Evolutionary conservation across 2,888 invertebrate species (phyloP), one percentile per base, ranked within the genome.

Genomic region (Agrilus mali): DNA sequence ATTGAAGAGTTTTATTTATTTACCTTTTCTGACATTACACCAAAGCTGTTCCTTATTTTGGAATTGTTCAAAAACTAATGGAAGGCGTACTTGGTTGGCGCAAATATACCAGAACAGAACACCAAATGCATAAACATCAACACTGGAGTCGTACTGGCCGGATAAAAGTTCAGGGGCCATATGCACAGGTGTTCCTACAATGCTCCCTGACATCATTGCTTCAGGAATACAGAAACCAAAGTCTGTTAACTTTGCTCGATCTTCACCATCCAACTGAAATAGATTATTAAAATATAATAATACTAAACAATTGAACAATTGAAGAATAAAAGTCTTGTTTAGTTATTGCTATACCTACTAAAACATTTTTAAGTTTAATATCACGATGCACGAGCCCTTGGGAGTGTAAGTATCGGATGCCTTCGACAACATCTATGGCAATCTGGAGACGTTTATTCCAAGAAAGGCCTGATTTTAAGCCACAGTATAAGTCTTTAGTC

Each of bases 61-160:
- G 61, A 86, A 89, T 50, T 80, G 77, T 60, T 89, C 88, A 61
- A 88, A 90, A 5, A 80, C 78, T 36, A 75, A 74, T 0, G 90
- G 90, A 45, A 90, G 70, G 50, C 75, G 75, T 0, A 87, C 81
- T 58, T 82, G 80, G 0, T 88, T 88, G 0, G 89, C 84, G 62
- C 89, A 90, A 42, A 89, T 75, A 56, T 89, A 90, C 90, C 90
- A 90, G 66, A 90, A 88, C 34, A 90, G 68, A 46, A 92, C 84
- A 5, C 89, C 90, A 61, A 92, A 90, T 1, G 90, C 90, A 60
- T 90, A 92, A 0, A 90, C 84, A 58, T 92, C 90, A 7, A 92
- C 89, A 47, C 80, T 79, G 47, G 80, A 81, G 60, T 87, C 85
- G 57, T 90, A 90, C 48, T 78, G 77, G 0, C 88, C 86, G 12